phyloP scores from a whole-genome alignment of 1,140 invertebrate genomes.

The Episyrphus balteatus region DNA sequence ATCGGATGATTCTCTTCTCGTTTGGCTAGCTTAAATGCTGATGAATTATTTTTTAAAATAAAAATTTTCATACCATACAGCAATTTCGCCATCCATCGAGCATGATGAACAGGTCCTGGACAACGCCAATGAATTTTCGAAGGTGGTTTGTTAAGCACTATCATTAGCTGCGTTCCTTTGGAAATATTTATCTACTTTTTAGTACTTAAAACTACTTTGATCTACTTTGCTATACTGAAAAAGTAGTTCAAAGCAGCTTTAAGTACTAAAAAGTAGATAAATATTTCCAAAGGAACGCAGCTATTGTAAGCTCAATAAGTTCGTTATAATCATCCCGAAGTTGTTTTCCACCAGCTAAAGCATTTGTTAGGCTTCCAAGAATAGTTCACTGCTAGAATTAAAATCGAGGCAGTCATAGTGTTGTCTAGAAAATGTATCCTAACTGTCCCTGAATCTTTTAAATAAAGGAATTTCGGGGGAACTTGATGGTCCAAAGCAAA shows the following conservation, averaged over 20 bases:
- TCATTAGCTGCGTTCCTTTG: too few relatives aligned
- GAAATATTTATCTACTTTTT: too few relatives aligned
- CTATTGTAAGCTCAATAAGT: constrained; percentile 1
- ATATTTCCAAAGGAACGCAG: too few relatives aligned
- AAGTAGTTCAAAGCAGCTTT: too few relatives aligned
- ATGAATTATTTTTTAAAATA: not conserved
- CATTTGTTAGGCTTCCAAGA: not conserved
- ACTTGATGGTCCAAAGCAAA: not conserved
- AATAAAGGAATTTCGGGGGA: not conserved
- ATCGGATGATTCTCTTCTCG: not conserved
- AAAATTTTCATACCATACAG: not conserved
- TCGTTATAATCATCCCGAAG: not conserved
- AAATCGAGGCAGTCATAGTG: not conserved
- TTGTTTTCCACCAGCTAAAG: not conserved
- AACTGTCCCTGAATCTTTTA: not conserved
- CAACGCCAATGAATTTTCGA: not conserved
- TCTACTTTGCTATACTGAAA: too few relatives aligned
- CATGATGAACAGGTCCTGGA: not conserved
- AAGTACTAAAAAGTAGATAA: too few relatives aligned
- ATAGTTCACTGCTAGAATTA: not conserved
- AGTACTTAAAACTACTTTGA: too few relatives aligned
- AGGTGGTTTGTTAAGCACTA: not conserved
- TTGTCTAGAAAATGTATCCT: not conserved
- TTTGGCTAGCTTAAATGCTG: not conserved
- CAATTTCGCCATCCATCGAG: constrained; percentile 1